phyloP scores from a whole-genome alignment of 2,113 vertebrate species.

The Nanorana parkeri region DNA sequence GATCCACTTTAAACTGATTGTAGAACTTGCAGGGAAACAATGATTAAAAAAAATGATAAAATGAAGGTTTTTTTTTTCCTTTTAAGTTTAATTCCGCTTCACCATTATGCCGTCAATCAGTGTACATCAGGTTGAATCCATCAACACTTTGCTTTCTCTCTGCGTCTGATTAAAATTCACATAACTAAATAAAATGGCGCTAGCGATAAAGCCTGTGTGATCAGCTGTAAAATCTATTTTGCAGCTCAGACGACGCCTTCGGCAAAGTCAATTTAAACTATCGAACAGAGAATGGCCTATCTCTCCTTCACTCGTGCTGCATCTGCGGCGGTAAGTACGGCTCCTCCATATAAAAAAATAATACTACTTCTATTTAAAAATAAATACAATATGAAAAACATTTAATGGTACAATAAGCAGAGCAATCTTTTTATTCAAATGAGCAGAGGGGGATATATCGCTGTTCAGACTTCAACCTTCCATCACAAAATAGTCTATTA shows the following conservation, averaged over 20 bases:
- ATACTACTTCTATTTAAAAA: constrained; percentile 18
- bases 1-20: too few species aligned
- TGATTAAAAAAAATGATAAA: too few species aligned
- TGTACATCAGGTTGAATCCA: constrained; percentile 20
- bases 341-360: constrained; percentile 12
- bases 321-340: constrained; percentile 82
- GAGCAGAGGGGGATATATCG: background rate
- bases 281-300: constrained; percentile 87
- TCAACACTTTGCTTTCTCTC: constrained; percentile 26
- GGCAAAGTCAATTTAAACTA: constrained; percentile 92
- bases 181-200: constrained; percentile 46
- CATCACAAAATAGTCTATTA: background rate
- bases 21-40: too few species aligned
- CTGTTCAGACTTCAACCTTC: background rate
- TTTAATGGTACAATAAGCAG: constrained; percentile 41
- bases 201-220: constrained; percentile 50
- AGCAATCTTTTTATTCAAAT: constrained; percentile 33
- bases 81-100: background rate
- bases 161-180: constrained; percentile 43
- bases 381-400: constrained; percentile 19
- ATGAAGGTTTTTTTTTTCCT: background rate
- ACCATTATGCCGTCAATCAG: constrained; percentile 14
- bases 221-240: constrained; percentile 62
- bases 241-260: constrained; percentile 93
- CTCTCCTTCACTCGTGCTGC: constrained; percentile 92